Conservation (phyloP, 2,797 vertebrate species). For the Smutsia gigantea region DNA sequence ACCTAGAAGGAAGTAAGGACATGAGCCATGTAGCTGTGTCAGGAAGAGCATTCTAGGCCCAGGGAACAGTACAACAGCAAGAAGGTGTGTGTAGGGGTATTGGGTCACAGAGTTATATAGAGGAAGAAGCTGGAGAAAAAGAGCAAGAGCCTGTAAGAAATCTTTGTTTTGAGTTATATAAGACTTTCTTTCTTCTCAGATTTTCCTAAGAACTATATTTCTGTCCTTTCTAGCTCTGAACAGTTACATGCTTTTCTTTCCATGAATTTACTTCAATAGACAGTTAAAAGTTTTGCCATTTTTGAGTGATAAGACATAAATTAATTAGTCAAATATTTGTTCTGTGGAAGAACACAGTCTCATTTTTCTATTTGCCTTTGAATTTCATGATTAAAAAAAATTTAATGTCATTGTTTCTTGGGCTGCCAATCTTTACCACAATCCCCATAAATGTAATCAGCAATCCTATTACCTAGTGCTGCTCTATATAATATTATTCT, state of each 20-base stretch:
- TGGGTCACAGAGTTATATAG: neutral
- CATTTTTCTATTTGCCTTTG: conserved; percentile 41
- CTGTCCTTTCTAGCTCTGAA: conserved; percentile 36
- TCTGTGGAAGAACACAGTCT: neutral
- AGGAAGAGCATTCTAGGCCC: neutral
- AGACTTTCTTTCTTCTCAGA: conserved; percentile 9
- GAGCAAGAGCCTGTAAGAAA: neutral
- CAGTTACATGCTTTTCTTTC: conserved; percentile 24
- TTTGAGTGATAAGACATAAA: neutral
- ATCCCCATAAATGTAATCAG: neutral
- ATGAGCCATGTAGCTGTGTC: neutral
- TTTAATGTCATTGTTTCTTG: neutral
- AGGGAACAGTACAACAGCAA: neutral
- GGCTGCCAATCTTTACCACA: neutral
- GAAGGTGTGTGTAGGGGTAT: too few species aligned
- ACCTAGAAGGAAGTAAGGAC: neutral
- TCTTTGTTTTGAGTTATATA: neutral
- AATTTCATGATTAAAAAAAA: conserved; percentile 14
- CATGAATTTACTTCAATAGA: conserved; percentile 45
- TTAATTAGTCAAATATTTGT: conserved; percentile 36
- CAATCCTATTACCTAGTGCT: neutral
- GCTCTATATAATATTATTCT: neutral
- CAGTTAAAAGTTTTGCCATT: neutral
- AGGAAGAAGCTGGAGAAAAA: neutral
- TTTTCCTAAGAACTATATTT: conserved; percentile 35